These are phyloP conservation scores for Phenacoccus solenopsis DNA, from an alignment of 1,140 invertebrate genomes.

Conservation along the genomic window DNA sequence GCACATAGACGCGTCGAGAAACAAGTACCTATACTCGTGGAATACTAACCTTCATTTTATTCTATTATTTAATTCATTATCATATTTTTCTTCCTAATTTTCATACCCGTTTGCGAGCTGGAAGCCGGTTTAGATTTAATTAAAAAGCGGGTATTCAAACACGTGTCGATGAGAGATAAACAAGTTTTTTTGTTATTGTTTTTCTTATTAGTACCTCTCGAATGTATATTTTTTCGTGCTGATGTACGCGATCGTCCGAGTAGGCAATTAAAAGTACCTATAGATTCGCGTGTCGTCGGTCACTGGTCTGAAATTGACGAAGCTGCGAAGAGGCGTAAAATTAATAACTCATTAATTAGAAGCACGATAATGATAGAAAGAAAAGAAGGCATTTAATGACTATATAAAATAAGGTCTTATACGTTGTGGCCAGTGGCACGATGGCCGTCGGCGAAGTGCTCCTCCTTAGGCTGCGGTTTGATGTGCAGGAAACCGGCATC, in stretches of 20 bases:
- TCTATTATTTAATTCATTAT: constrained; percentile 4
- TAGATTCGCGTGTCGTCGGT: too few relatives aligned
- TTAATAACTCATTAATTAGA: neutral
- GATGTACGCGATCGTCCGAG: too few relatives aligned
- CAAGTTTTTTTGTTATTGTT: neutral
- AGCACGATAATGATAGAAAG: too few relatives aligned
- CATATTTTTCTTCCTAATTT: constrained; percentile 3
- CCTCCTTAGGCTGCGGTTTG: neutral
- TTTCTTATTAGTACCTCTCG: neutral
- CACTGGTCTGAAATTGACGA: too few relatives aligned
- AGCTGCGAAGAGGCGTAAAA: neutral
- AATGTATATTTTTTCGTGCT: too few relatives aligned
- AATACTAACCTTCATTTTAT: constrained; percentile 3
- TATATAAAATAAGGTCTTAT: neutral
- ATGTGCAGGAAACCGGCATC: neutral
- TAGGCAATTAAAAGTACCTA: too few relatives aligned
- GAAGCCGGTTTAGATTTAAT: neutral
- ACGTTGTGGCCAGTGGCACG: too few relatives aligned
- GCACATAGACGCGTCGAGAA: neutral
- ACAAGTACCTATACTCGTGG: constrained; percentile 1
- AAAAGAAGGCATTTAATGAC: constrained; percentile 3
- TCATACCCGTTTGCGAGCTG: neutral
- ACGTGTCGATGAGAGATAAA: constrained; percentile 1
- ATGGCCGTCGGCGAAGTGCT: too few relatives aligned
- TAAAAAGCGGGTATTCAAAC: neutral